Base-by-base conservation (phyloP, 2,113 vertebrate species). In the Cyphomyrus plagiostoma region DNA sequence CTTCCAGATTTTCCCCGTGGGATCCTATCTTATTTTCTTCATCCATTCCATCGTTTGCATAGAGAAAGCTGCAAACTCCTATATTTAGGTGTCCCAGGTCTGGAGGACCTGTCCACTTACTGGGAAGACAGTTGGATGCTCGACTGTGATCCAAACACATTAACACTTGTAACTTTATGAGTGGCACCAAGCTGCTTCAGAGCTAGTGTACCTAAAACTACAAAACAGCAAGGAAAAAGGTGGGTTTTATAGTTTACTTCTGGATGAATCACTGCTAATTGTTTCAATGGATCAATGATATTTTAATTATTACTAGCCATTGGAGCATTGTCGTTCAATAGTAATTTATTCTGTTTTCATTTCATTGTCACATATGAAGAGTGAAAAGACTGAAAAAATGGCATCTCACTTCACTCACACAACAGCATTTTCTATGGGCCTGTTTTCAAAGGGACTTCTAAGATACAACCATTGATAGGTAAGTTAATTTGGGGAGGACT, bases 291-390 rank as follows among this genome's bases (percentile, higher is more conserved):
- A 84, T 84, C 82, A 48, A 48, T 84, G 45, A 10, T 46, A 84
- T 84, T 45, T 84, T 84, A 84, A 84, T 84, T 42, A 82, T 82
- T 82, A 84, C 45, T 10, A n/a, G 45, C 45, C 82, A 84, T 23
- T 84, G 42, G 39, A 84, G 82, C 82, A 84, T 84, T 84, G 45
- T 45, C n/a, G 82, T 84, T 84, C 21, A 48, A 46, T 48, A 84
- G 35, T 84, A 84, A 84, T 48, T 46, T 84, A 46, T n/a, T 46
- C 82, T 84, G 39, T 48, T 84, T 84, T 84, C 74, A 80, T 80
- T 80, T 39, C n/a, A 84, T 39, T 84, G 45, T 84, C 82, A 84
- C 42, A 84, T 45, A 84, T 84, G 42, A 84, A 84, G 1, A 45
- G 52, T 53, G 52, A 19, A 53, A 56, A 84, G 82, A 84, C 82